Conservation (phyloP, 2,797 vertebrate species). For the Chaetodon trifasciatus region DNA sequence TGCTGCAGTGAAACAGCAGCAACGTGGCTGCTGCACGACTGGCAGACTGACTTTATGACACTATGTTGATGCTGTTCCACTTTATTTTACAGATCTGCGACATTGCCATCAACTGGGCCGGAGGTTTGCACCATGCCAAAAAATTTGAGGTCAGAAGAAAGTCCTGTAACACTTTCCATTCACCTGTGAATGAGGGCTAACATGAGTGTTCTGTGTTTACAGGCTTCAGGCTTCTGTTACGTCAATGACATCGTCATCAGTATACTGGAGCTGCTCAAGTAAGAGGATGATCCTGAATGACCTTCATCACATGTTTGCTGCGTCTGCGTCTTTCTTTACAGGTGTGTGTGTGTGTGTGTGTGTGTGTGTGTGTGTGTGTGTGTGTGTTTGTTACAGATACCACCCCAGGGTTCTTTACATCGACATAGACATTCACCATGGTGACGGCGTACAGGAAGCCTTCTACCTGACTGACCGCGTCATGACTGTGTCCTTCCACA, state of each 20-base stretch:
- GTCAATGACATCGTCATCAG: constrained; percentile 99
- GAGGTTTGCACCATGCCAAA: constrained; percentile 97
- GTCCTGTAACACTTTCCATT: fast-evolving
- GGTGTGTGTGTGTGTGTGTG: background rate
- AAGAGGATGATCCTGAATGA: constrained; percentile 67
- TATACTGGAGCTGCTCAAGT: constrained; percentile 98
- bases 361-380: background rate
- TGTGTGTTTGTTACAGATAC: constrained; percentile 84
- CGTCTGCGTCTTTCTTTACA: background rate
- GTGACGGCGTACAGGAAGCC: constrained; percentile 97
- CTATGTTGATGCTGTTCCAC: background rate
- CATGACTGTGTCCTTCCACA: constrained; percentile 99
- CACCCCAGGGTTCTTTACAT: constrained; percentile 98
- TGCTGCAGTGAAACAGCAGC: background rate
- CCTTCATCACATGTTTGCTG: background rate
- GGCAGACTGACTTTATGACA: background rate
- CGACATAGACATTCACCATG: constrained; percentile 98
- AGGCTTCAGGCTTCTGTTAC: constrained; percentile 99
- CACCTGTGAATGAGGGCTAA: background rate
- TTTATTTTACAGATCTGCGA: constrained; percentile 92
- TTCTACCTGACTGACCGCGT: constrained; percentile 98
- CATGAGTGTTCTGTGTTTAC: constrained; percentile 41
- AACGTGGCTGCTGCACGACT: background rate
- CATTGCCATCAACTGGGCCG: constrained; percentile 99
- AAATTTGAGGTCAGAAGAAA: constrained; percentile 93